Conservation (phyloP, 1,140 invertebrate genomes). For the Eumeta japonica region DNA sequence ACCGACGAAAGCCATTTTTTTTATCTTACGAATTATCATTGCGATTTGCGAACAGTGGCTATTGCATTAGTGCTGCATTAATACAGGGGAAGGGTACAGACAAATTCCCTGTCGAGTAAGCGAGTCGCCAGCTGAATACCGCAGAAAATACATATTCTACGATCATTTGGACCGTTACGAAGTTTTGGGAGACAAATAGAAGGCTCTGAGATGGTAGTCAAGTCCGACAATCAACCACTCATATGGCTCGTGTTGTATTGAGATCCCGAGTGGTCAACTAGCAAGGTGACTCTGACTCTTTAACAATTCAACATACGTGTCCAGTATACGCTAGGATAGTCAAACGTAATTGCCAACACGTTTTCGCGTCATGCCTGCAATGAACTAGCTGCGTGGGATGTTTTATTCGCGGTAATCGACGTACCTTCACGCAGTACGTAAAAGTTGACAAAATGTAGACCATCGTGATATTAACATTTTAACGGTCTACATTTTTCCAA, state of each 20-base stretch:
- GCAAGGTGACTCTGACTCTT: conserved; percentile 37
- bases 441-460: no score
- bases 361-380: conserved; percentile 5
- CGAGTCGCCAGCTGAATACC: conserved; percentile 26
- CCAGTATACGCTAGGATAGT: conserved; percentile 8
- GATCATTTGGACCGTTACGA: conserved; percentile 4
- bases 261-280: conserved; percentile 34
- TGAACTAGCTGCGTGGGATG: neutral
- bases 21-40: conserved; percentile 18
- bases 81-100: conserved; percentile 21
- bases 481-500: no score
- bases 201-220: conserved; percentile 1
- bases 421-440: no score
- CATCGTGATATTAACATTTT: no score
- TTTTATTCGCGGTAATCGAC: neutral
- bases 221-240: conserved; percentile 7
- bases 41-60: conserved; percentile 16
- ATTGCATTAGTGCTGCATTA: conserved; percentile 20
- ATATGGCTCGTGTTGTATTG: conserved; percentile 42
- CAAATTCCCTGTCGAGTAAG: conserved; percentile 38
- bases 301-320: conserved; percentile 10
- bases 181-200: conserved; percentile 8
- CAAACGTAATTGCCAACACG: conserved; percentile 8
- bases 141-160: conserved; percentile 49
- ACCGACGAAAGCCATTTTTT: conserved; percentile 13